These are phyloP conservation scores for Vombatus ursinus DNA, from an alignment of 2,113 vertebrate genomes.

Conservation along the genomic window DNA sequence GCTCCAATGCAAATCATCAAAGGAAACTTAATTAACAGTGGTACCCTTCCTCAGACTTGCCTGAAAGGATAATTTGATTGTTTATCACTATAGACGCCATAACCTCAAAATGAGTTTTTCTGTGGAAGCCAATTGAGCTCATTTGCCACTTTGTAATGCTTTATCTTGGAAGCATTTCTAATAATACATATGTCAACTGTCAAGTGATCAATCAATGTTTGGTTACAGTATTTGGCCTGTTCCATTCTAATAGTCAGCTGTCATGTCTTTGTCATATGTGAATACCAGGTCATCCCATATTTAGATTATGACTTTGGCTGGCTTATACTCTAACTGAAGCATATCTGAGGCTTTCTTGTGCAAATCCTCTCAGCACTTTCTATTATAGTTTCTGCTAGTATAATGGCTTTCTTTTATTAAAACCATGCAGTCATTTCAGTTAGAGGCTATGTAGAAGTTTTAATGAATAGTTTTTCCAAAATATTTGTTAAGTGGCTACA, in stretches of 20 bases:
- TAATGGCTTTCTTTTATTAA: background rate
- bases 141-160: conserved; percentile 4
- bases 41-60: background rate
- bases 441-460: background rate
- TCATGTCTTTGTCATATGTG: background rate
- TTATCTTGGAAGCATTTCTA: background rate
- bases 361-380: background rate
- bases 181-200: conserved; percentile 7
- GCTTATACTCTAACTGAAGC: background rate
- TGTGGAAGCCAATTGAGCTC: background rate
- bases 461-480: background rate
- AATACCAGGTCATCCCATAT: background rate
- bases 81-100: conserved; percentile 6
- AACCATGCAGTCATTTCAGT: background rate
- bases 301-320: background rate
- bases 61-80: background rate
- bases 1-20: conserved; percentile 5
- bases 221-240: background rate
- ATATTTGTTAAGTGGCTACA: background rate
- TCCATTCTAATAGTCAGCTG: background rate
- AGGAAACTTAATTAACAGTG: background rate
- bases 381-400: background rate
- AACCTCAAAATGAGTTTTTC: conserved; percentile 12
- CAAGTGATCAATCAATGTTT: background rate
- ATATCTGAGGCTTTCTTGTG: background rate